Evolutionary conservation across 2,113 vertebrate genomes (phyloP), one percentile per base, ranked within the genome.

Genomic region (Myrmophylax atrothorax): DNA sequence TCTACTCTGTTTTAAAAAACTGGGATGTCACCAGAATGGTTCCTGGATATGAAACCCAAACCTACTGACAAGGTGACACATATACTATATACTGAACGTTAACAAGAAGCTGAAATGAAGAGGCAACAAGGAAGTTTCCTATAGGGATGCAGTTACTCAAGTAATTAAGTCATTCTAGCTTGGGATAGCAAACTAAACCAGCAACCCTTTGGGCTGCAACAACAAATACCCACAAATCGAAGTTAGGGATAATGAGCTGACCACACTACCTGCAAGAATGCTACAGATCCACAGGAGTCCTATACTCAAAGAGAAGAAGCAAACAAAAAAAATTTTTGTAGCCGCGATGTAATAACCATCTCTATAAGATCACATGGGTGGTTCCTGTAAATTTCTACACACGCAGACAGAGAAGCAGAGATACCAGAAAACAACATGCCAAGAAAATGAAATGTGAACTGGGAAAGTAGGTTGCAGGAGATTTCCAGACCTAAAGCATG

Each of bases 221-320:
- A 84, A 38, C 20, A 20, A 50, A 59, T 13, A 62, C 3, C 35
- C 26, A 64, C 17, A 86, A 81, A 81, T 37, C 46, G 35, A 83
- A 58, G 3, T 42, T 29, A 26, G 9, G 33, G 8, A 53, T 55
- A 53, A 66, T 1, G 3, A 69, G 5, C 16, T 63, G 23, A 37
- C 23, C 76, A 70, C 0, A 0, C 29, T 53, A 28, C 17, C 59
- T 56, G 19, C 2, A 6, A 68, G 37, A 76, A 42, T 18, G 8
- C 33, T 56, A 11, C 50, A 63, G 18, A 28, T 62, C 53, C 60
- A 84, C 31, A 18, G 8, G 67, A 58, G 6, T 58, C 22, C 33
- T 10, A 3, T 23, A 26, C 3, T 35, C 8, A 12, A 67, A 80
- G 49, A 50, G 23, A 26, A 75, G 33, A 42, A 60, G 25, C 13